Evolutionary conservation across 2,113 vertebrate species (phyloP), one percentile per base, ranked within the genome.

Genomic region (Fukomys damarensis): DNA sequence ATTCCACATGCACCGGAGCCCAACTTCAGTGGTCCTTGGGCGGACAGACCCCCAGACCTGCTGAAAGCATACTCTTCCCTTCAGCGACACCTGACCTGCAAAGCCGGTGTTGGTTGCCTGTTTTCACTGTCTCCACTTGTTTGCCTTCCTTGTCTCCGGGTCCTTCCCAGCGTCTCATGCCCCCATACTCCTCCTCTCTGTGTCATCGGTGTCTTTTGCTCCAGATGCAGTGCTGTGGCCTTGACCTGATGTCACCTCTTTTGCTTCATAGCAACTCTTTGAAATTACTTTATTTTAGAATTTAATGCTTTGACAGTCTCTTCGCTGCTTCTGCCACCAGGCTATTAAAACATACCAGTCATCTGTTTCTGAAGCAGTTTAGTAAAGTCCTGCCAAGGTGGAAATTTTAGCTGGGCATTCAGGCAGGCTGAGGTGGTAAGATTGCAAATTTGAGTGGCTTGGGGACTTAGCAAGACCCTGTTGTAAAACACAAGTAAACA

Each of bases 161-260:
- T 63, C 10, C 3, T 4, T 3, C 35, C 13, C 3, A 13, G 3
- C 7, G 0, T 13, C 38, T 41, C 6, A 4, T 19, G 3, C 6
- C 2, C 1, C 1, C 5, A 32, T 0, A 2, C 35, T 6, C 68
- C 12, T 52, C 16, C 5, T 58, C 8, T 3, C 10, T 20, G 5
- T 58, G 63, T 49, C 10, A 3, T 80, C 5, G 1, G 32, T 82
- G 52, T 83, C 56, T 46, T 93, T 38, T 22, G 6, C 46, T 22
- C 65, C 32, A 32, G 3, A 65, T 56, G 6, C 54, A 32, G n/a
- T 4, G 24, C 16, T 41, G 46, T 74, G 52, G 14, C 66, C 17
- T 63, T 76, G 65, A 54, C 43, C n/a, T 63, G 11, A 3, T 46
- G 30, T 80, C 38, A 46, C 52, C 43, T 83, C 63, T 84, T 46